phyloP scores from a whole-genome alignment of 35 echinoderm and acorn worm genomes.

The Acanthaster planci region DNA sequence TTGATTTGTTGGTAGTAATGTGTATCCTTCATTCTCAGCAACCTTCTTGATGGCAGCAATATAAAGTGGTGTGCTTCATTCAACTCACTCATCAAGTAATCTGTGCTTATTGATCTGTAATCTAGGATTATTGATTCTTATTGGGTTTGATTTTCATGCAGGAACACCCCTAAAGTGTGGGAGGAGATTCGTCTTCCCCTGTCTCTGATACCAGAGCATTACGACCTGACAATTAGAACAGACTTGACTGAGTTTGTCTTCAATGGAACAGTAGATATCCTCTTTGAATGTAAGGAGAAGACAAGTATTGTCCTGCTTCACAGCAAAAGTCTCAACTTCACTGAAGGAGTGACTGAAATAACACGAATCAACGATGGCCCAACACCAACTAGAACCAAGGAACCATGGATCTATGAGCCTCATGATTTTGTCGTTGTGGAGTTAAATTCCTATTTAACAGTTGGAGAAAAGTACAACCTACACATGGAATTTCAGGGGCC shows the following conservation, averaged over 20 bases:
- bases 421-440: conserved; percentile 71
- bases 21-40: too few species aligned
- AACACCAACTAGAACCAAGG: conserved; percentile 25
- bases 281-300: conserved; percentile 46
- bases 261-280: conserved; percentile 41
- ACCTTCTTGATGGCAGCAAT: too few species aligned
- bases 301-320: conserved; percentile 77
- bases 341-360: not conserved
- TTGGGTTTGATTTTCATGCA: not conserved
- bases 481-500: conserved; percentile 50
- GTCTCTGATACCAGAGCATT: conserved; percentile 66
- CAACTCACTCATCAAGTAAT: too few species aligned
- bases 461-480: conserved; percentile 46
- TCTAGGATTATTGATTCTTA: not conserved
- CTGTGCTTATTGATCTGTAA: too few species aligned
- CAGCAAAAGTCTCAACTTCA: conserved; percentile 68
- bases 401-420: conserved; percentile 28
- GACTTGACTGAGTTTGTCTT: conserved; percentile 69
- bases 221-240: conserved; percentile 71
- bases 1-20: too few species aligned
- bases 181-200: conserved; percentile 74
- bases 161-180: conserved; percentile 33
- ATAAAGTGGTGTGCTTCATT: too few species aligned
- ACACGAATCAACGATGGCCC: not conserved
- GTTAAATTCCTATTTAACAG: conserved; percentile 41